Evolutionary conservation across 2,797 vertebrate genomes (phyloP).

Genomic region (Gallinago nigripennis): DNA sequence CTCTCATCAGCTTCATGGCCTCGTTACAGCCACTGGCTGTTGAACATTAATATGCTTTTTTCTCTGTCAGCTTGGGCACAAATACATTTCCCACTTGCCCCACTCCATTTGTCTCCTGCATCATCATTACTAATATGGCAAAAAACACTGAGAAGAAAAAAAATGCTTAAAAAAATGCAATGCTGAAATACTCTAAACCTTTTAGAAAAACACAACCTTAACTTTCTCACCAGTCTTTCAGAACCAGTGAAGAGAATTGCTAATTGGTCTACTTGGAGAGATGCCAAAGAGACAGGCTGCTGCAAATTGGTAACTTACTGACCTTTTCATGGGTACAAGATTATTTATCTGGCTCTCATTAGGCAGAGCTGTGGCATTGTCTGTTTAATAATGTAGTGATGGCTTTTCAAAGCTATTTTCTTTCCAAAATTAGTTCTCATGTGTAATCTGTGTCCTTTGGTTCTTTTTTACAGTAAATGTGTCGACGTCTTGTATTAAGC

Average conservation of each 20-base stretch:
- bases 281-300: constrained; percentile 10
- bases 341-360: constrained; percentile 55
- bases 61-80: neutral
- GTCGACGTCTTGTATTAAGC: neutral
- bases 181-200: neutral
- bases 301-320: constrained; percentile 51
- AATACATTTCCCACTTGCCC: neutral
- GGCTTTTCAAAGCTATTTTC: constrained; percentile 46
- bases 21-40: neutral
- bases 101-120: neutral
- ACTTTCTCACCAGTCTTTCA: neutral
- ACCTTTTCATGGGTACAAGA: constrained; percentile 61
- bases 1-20: neutral
- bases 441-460: neutral
- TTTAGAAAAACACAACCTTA: neutral
- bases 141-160: neutral
- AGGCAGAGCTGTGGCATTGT: constrained; percentile 17
- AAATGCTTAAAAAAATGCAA: neutral
- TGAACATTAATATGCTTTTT: neutral
- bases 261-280: constrained; percentile 50
- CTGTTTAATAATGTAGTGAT: constrained; percentile 31
- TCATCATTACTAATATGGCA: neutral
- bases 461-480: neutral
- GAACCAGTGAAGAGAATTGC: neutral
- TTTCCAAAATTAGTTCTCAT: constrained; percentile 10